Evolutionary conservation across 2,888 invertebrate genomes (phyloP).

Genomic region (Vesta saturnalis): DNA sequence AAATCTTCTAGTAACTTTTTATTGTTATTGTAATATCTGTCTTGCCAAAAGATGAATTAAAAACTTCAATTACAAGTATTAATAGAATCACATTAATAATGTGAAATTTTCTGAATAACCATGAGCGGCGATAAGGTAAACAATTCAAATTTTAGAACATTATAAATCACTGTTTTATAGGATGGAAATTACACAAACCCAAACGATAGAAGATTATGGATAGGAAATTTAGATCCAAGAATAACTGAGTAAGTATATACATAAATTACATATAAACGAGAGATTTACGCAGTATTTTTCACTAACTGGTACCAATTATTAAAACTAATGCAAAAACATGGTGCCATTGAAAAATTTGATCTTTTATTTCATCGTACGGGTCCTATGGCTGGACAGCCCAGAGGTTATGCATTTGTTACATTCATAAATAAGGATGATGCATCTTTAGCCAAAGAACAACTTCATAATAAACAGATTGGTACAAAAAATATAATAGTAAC

Average conservation of each 20-base stretch:
- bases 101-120: not conserved
- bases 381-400: constrained; percentile 86
- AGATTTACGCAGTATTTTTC: constrained; percentile 46
- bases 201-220: constrained; percentile 86
- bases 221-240: constrained; percentile 89
- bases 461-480: constrained; percentile 81
- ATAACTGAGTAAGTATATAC: constrained; percentile 89
- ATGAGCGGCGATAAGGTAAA: not conserved
- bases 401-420: constrained; percentile 94
- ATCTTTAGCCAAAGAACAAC: constrained; percentile 72
- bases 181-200: constrained; percentile 9
- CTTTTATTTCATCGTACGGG: constrained; percentile 93
- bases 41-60: no score
- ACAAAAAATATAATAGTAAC: constrained; percentile 81
- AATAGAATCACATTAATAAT: not conserved
- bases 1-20: no score
- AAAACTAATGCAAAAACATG: constrained; percentile 95
- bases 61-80: no score
- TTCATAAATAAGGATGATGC: constrained; percentile 76
- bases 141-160: not conserved
- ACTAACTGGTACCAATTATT: constrained; percentile 92
- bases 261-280: constrained; percentile 23
- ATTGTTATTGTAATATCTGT: no score
- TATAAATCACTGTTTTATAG: not conserved
- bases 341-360: constrained; percentile 94